Base-by-base conservation (phyloP, 2,113 vertebrate species). In the Brienomyrus brachyistius region DNA sequence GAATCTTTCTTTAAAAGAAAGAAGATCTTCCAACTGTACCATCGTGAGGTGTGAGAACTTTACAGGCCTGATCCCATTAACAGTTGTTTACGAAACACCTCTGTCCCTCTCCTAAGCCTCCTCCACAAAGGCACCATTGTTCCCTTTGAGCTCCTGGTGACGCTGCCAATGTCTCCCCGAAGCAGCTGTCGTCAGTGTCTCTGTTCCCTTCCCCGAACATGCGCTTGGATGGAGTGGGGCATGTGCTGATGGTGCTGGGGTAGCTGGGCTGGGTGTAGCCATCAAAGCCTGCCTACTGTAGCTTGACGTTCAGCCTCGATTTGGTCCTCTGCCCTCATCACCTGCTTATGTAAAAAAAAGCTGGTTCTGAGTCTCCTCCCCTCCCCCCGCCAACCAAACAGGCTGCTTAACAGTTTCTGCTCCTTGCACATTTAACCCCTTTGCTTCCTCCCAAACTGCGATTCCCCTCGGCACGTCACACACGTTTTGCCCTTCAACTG, bases 41-140 rank as follows among this genome's bases (percentile, higher is more conserved):
- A 45, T 17, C n/a, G 87, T 74, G 43, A 66, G 56, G 11, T 74
- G 56, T 47, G 59, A 70, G 51, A 27, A 23, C 43, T 88, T 70
- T 48, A 45, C 47, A 40, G 56, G 35, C 51, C 43, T 70, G 40
- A 45, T 59, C 31, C 59, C 21, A 59, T 70, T 48, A 47, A 11
- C 56, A 48, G 56, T 70, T 88, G 87, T 88, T 88, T 47, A 88
- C 56, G 35, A 70, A 45, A 66, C 87, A n/a, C 43, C 59, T 54
- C 59, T 23, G 31, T 31, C 48, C 31, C 86, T 21, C 31, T 43
- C 35, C 88, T 35, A 45, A 74, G n/a, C 88, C 35, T 35, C 23
- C 47, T 35, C 8, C 66, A 88, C 66, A 88, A 88, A 51, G 88
- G 35, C 66, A 45, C 59, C 45, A 88, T 88, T 88, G 88, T 88